Base-by-base conservation (phyloP, 2,797 vertebrate species). In the Silurus aristotelis region DNA sequence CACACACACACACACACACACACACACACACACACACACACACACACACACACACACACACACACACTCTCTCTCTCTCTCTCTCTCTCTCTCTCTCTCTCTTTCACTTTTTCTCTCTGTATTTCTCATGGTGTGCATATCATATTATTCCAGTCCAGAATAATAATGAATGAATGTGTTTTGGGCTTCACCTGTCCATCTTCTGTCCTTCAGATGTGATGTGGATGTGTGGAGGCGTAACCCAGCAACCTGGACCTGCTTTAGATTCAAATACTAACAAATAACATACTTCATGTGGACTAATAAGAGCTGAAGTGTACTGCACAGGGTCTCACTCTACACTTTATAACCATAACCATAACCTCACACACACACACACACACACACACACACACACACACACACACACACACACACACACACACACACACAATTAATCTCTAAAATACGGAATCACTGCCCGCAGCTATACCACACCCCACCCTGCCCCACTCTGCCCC, bases 1-100 rank as follows among this genome's bases (percentile, higher is more conserved):
- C 61, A 61, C 61, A 66, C 46, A 43, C 25, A 22, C 48, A 48
- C 81, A 56, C 43, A 61, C 81, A 58, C 68, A 73, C 55, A 83
- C 73, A 76, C 9, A 77, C 75, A 78, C 27, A 38, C 56, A 78
- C 75, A 78, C 75, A 79, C 73, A 31, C n/a, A 58, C 15, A 20
- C 55, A 19, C 48, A 52, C 71, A 52, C 43, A 25, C 46, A 73
- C 46, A 73, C 71, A n/a, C n/a, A n/a, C n/a, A n/a, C n/a, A n/a
- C n/a, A n/a, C n/a, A n/a, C n/a, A n/a, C n/a, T 25, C 46, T 31
- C 73, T 56, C 70, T 46, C 70, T 46, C 70, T 22, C 43, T 46
- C 27, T 27, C 27, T 25, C 46, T 31, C 73, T 56, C 70, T 46
- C 70, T 46, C 70, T 22, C 43, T 46, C 27, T 27, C 27, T 27